Evolutionary conservation across 2,888 invertebrate genomes (phyloP).

Genomic region (Onchidella celtica): DNA sequence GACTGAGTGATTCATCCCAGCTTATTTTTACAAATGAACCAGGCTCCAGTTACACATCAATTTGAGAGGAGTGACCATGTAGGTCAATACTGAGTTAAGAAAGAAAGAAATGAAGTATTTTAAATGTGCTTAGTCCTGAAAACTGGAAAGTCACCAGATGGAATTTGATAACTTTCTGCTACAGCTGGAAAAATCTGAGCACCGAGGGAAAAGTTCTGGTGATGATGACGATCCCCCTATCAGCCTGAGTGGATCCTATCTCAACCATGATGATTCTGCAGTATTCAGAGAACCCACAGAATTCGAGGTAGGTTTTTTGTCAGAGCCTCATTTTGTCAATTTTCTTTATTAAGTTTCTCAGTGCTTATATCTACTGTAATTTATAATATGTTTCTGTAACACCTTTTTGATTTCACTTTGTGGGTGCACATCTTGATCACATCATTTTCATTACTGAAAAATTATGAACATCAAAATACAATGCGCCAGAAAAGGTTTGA

Average conservation of each 20-base stretch:
- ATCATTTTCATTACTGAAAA: no score
- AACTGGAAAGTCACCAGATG: no score
- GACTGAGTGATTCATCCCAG: no score
- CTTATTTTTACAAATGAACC: no score
- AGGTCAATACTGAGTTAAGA: no score
- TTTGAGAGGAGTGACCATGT: no score
- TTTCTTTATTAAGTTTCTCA: neutral
- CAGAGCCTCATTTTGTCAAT: neutral
- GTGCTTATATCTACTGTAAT: neutral
- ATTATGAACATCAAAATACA: no score
- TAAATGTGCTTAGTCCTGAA: no score
- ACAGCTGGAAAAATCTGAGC: slow-evolving; percentile 51
- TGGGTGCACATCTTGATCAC: neutral
- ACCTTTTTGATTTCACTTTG: neutral
- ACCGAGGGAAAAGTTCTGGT: slow-evolving; percentile 27
- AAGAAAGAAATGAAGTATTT: no score
- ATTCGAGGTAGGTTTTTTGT: slow-evolving; percentile 74
- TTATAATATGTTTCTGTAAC: neutral
- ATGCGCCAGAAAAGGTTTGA: no score
- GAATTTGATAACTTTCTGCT: no score
- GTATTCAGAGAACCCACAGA: slow-evolving; percentile 80
- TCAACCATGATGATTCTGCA: slow-evolving; percentile 65
- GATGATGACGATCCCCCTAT: slow-evolving; percentile 60
- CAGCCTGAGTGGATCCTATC: slow-evolving; percentile 64
- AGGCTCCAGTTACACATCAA: no score